Conservation (phyloP, 2,797 vertebrate species). For the Synaphobranchus kaupii region DNA sequence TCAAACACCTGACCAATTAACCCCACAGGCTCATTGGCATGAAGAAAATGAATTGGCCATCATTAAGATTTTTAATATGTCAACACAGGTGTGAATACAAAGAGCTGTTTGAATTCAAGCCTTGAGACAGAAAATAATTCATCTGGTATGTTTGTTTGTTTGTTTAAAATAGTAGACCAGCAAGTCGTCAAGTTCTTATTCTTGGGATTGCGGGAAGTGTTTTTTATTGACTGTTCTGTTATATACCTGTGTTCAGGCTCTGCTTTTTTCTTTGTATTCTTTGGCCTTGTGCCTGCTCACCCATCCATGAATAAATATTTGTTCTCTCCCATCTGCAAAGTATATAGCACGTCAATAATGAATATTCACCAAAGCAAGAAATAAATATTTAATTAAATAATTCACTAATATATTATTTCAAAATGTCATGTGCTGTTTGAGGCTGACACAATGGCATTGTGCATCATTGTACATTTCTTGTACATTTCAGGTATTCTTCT, state of each 20-base stretch:
- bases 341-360: not conserved
- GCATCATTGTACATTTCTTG: not conserved
- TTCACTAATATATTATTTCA: not conserved
- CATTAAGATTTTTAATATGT: not conserved
- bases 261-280: constrained; percentile 40
- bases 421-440: not conserved
- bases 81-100: not conserved
- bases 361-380: constrained; percentile 8
- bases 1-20: constrained; percentile 43
- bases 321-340: constrained; percentile 20
- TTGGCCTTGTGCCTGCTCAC: constrained; percentile 36
- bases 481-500: not conserved
- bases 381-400: not conserved
- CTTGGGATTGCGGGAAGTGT: constrained; percentile 31
- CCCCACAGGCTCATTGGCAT: constrained; percentile 19
- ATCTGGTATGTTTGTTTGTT: not conserved
- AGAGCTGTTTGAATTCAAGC: not conserved
- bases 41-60: constrained; percentile 21
- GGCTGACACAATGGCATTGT: not conserved
- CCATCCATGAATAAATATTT: constrained; percentile 41
- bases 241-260: not conserved
- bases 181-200: not conserved
- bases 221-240: not conserved
- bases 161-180: not conserved
- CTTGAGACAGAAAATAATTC: not conserved